Evolutionary conservation across 1,140 invertebrate genomes (phyloP), one percentile per base, ranked within the genome.

Genomic region (Drosophila hydei): DNA sequence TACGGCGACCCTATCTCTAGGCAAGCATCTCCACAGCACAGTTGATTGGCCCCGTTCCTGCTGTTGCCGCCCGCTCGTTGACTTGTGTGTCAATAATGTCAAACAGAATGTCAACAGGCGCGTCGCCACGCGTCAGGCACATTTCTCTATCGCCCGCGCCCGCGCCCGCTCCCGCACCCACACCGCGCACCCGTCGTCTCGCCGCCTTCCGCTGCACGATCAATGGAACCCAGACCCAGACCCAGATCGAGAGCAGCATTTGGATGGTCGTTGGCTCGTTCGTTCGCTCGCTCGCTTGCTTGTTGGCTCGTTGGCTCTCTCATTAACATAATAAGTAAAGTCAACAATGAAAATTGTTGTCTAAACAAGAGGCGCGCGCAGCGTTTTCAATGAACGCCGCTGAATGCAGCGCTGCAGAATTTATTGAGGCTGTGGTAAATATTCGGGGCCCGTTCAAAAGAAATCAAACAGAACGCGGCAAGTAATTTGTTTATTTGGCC

Each of bases 301-400:
- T 4, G 27, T n/a, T 33, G n/a, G 38, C 38, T 40, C 38, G 38
- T 16, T 16, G 38, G 47, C 62, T 50, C 79, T 77, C 81, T 85
- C 83, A 85, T 85, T 85, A 85, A 85, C 81, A 85, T 85, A 85
- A 85, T 83, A 85, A 85, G 81, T 87, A 85, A 87, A 87, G 81
- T 85, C 81, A 85, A 85, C 81, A 85, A 85, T 85, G 81, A 71
- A 87, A 87, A 87, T 87, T 87, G 83, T 87, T 87, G 83, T 87
- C 83, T 87, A 87, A 87, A 88, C 83, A 87, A 87, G 83, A 72
- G 71, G 77, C 73, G 51, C 65, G 69, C 74, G 62, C 79, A 81
- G 75, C 75, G 71, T 77, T 27, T 85, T 87, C 83, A 88, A 87
- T 87, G 80, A 72, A 88, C 64, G 79, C 83, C 72, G 72, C 50